Evolutionary conservation across 2,888 invertebrate species (phyloP), one percentile per base, ranked within the genome.

Genomic region (Chrysodeixis includens): DNA sequence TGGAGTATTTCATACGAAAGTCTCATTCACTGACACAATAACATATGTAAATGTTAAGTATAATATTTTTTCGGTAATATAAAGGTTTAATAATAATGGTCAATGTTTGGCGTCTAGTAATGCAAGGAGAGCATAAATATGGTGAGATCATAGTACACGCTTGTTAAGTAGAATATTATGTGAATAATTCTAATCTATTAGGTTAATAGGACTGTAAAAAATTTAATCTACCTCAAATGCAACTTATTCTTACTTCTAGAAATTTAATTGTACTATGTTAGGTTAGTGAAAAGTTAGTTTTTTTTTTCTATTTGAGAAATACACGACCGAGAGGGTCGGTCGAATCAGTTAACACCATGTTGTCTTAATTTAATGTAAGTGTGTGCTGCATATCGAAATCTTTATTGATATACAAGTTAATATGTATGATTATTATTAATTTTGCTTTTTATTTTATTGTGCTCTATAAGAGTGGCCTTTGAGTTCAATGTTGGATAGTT

Each of bases 151-250:
- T 90, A 88, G 86, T 90, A 92, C 88, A 92, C 90, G 90, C 90
- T 93, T 91, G 86, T 86, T 90, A 88, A 83, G 86, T 90, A 86
- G 85, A 73, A 78, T 82, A 80, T 78, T 91, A 88, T 93, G 92
- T 95, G 94, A 92, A 93, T 94, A 93, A 88, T 93, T 93, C 89
- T 93, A 93, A 93, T 93, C 88, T 86, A 85, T 88, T 95, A 95
- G 93, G 93, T 90, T 94, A 95, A 93, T 95, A 95, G 95, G 94
- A 93, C 90, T 94, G 92, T 95, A 94, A 94, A 94, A 94, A 94
- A 93, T 90, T 93, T 91, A 91, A 95, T 94, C 95, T 95, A 95
- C 95, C 95, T 95, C 95, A 95, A 92, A 90, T 86, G 86, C 89
- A 94, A 94, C 92, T 93, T 94, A 93, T 92, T 90, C 87, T 91